A percentile compares a stretch with the other conserved stretches of the same genome.
Conservation (phyloP, 2,888 invertebrate species). For the Myathropa florea region DNA sequence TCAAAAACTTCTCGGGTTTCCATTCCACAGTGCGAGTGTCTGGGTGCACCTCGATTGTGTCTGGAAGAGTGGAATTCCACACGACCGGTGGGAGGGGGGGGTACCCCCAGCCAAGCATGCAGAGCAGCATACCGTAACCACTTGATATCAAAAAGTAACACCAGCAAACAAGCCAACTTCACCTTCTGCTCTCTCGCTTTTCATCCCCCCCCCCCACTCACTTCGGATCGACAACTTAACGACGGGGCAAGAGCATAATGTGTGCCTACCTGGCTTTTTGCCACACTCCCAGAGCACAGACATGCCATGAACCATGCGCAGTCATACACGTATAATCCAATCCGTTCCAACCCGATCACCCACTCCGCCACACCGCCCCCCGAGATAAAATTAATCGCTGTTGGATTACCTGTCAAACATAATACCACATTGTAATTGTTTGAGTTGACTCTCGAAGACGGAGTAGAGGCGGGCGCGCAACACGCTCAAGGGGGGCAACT, state of each 20-base stretch:
- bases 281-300: conserved; percentile 43
- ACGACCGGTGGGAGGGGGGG: neutral
- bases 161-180: conserved; percentile 35
- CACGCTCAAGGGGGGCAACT: no score
- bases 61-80: conserved; percentile 38
- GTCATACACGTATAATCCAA: conserved; percentile 42
- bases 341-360: neutral
- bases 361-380: conserved; percentile 31
- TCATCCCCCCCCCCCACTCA: neutral
- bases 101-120: conserved; percentile 15
- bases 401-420: conserved; percentile 71
- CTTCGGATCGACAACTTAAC: conserved; percentile 45
- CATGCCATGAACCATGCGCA: conserved; percentile 60
- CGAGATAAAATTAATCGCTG: conserved; percentile 70
- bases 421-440: conserved; percentile 69
- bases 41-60: neutral
- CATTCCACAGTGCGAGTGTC: neutral
- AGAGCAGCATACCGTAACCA: conserved; percentile 35
- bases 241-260: conserved; percentile 61
- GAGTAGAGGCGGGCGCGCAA: conserved; percentile 2
- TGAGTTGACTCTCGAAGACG: conserved; percentile 44
- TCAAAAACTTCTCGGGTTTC: conserved; percentile 60
- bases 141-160: conserved; percentile 64
- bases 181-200: neutral
- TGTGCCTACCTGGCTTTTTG: conserved; percentile 60